phyloP scores from a whole-genome alignment of 2,113 vertebrate species.

The Boleophthalmus pectinirostris region DNA sequence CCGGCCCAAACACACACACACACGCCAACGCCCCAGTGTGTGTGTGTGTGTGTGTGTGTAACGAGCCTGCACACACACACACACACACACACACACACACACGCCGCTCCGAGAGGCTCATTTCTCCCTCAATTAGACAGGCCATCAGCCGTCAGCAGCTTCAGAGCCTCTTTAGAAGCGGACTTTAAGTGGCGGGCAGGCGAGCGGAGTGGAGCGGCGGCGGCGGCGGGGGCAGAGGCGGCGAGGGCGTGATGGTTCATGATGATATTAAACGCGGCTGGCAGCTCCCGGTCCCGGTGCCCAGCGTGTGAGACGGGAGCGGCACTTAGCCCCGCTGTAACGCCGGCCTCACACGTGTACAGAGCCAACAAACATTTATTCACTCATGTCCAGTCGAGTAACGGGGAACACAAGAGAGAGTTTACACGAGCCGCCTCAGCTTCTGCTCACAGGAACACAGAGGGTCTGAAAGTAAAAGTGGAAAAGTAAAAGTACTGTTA shows the following conservation, averaged over 20 bases:
- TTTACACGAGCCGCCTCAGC: no score
- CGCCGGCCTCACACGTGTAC: no score
- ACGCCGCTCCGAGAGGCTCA: constrained; percentile 24
- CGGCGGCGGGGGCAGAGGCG: no score
- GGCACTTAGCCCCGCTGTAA: not conserved
- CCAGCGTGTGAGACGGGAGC: constrained; percentile 6
- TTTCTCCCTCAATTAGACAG: constrained; percentile 65
- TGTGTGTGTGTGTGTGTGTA: constrained; percentile 13
- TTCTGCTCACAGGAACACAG: no score
- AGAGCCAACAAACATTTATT: no score
- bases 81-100: constrained; percentile 21
- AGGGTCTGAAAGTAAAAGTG: no score
- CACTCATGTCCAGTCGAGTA: no score
- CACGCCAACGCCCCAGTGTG: no score
- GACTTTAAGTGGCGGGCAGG: constrained; percentile 16
- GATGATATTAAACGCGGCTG: constrained; percentile 19
- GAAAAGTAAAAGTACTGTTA: no score
- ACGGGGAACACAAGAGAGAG: no score
- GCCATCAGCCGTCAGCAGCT: constrained; percentile 42
- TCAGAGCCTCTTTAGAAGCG: constrained; percentile 29
- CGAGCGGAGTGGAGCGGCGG: not conserved
- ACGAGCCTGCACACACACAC: no score
- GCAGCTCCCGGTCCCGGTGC: constrained; percentile 12
- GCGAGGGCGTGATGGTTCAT: constrained; percentile 17
- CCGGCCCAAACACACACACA: no score